A percentile compares a stretch with the other conserved stretches of the same genome.
These are phyloP conservation scores for Periphyllus acericola DNA, from an alignment of 2,888 invertebrate genomes.

Conservation along the genomic window DNA sequence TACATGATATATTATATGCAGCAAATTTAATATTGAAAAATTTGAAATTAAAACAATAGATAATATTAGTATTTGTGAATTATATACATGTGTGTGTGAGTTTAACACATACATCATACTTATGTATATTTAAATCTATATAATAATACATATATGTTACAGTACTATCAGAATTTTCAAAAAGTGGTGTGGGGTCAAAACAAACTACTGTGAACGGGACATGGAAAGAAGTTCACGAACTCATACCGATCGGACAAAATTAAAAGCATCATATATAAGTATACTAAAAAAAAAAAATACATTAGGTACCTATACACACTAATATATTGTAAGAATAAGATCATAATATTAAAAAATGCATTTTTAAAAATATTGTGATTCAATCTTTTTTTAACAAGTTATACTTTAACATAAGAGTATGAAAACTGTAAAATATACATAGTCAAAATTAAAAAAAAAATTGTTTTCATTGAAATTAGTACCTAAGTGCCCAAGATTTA, in stretches of 20 bases:
- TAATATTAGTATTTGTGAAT: background rate
- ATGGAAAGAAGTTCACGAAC: slow-evolving; percentile 69
- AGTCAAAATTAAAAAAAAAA: no score
- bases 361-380: background rate
- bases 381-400: background rate
- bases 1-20: no score
- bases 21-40: no score
- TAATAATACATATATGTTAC: slow-evolving; percentile 63
- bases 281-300: background rate
- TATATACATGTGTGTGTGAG: no score
- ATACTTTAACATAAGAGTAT: background rate
- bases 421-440: background rate
- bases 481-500: no score
- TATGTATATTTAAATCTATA: background rate
- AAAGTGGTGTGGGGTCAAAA: slow-evolving; percentile 62
- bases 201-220: slow-evolving; percentile 67
- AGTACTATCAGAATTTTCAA: slow-evolving; percentile 68
- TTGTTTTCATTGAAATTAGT: no score
- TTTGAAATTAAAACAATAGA: background rate
- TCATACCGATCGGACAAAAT: slow-evolving; percentile 66
- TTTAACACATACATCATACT: no score
- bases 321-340: background rate
- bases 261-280: background rate
- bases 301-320: background rate
- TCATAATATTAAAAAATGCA: background rate